These are phyloP conservation scores for human DNA, from an alignment of 2,113 vertebrate species.

Conservation along the genomic window DNA sequence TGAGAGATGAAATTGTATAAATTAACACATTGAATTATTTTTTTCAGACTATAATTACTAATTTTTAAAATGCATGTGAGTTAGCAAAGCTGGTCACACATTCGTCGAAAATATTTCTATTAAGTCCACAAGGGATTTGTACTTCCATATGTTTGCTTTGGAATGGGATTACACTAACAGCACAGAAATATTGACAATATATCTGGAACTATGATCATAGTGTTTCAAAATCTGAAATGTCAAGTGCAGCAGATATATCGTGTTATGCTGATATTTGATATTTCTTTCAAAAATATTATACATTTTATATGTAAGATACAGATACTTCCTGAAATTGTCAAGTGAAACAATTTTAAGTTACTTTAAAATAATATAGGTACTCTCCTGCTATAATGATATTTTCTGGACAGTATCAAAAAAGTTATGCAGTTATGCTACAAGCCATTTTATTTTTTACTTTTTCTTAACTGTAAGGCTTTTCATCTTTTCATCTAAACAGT, in stretches of 20 bases:
- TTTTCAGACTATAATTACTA: background rate
- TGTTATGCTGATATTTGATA: background rate
- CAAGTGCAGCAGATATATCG: background rate
- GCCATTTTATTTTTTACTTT: background rate
- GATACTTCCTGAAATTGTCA: background rate
- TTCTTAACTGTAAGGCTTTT: background rate
- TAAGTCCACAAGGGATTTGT: background rate
- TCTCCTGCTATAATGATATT: background rate
- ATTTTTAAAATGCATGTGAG: background rate
- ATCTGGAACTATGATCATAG: slow-evolving; percentile 3
- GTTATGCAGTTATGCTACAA: background rate
- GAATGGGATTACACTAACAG: slow-evolving; percentile 3
- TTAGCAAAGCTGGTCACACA: background rate
- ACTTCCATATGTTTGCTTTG: slow-evolving; percentile 24
- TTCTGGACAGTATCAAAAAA: background rate
- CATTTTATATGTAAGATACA: background rate
- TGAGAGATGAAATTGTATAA: background rate
- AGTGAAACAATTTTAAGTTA: slow-evolving; percentile 3
- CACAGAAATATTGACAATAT: slow-evolving; percentile 12
- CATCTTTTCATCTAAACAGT: background rate
- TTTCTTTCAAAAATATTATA: slow-evolving; percentile 19
- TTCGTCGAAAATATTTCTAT: slow-evolving; percentile 47
- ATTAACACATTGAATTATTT: slow-evolving; percentile 16
- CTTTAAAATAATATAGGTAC: slow-evolving; percentile 30
- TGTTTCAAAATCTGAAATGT: slow-evolving; percentile 30